Base-by-base conservation (phyloP, 92 coral and sea anemone species). In the Pocillopora grandis region DNA sequence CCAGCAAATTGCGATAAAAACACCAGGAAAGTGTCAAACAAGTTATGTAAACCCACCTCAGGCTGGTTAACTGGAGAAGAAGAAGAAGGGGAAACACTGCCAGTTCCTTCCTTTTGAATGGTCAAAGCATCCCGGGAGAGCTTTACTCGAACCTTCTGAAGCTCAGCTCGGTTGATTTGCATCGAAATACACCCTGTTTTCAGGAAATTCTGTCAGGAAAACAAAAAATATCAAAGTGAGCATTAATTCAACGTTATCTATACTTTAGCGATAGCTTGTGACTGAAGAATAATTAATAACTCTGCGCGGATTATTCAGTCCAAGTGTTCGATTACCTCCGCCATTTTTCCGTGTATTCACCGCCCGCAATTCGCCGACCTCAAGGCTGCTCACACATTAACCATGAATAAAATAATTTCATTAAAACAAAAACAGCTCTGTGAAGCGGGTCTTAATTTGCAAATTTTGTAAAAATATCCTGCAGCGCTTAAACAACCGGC, bases 121-220 rank as follows among this genome's bases (percentile, higher is more conserved):
- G 95, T 90, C 92, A 94, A 71, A 36, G 98, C 98, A 79, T 94
- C 98, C 18, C 94, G 84, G 17, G 98, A 91, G 21, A 94, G 76
- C 86, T 94, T 94, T 9, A 94, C 98, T 23, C 98, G 95, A 63
- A 94, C 98, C 86, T 94, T 94, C 79, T 94, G 98, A 11, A 94
- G 90, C 62, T 94, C 95, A 27, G 82, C 35, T 73, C 90, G 88
- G 48, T 87, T 88, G 89, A 94, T 90, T 91, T 94, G 98, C 98
- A 94, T 94, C 87, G 95, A 90, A 88, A 94, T 87, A 85, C 82
- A 85, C 61, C 98, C 98, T 80, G 92, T 80, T 75, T 89, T 89
- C 60, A 90, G 67, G 61, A 87, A 82, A 56, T 83, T 87, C 98
- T 94, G 93, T 33, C 36, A 52, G 58, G 21, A 63, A 27, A 73